Conservation (phyloP, 2,888 invertebrate species). For the Tipula unca region DNA sequence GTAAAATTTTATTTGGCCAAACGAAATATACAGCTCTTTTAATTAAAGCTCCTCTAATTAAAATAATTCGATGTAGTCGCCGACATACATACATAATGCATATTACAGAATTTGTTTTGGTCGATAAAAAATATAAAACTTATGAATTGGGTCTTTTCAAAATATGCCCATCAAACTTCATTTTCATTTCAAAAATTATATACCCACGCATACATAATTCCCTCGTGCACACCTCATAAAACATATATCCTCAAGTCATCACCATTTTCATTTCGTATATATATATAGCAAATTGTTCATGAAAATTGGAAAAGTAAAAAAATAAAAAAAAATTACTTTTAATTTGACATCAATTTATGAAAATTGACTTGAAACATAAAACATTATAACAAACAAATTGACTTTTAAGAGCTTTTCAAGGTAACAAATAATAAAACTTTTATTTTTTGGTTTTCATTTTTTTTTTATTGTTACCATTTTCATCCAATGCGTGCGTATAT, state of each 20-base stretch:
- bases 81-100: too few species aligned
- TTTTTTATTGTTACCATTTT: background rate
- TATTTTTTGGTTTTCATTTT: background rate
- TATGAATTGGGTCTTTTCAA: background rate
- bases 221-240: background rate
- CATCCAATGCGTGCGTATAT: background rate
- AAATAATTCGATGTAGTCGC: too few species aligned
- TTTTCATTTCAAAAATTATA: background rate
- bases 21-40: too few species aligned
- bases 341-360: slow-evolving; percentile 14
- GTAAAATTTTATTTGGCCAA: too few species aligned
- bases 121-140: too few species aligned
- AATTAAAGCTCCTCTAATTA: too few species aligned
- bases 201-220: background rate
- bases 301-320: background rate
- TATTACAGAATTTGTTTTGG: too few species aligned
- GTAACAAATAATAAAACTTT: background rate
- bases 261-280: background rate
- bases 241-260: background rate
- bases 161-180: background rate
- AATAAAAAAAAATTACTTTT: background rate
- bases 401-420: slow-evolving; percentile 4
- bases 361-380: background rate
- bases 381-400: slow-evolving; percentile 2
- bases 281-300: background rate